These are phyloP conservation scores for Amazona guildingii DNA, from an alignment of 2,113 vertebrate species.

Conservation along the genomic window DNA sequence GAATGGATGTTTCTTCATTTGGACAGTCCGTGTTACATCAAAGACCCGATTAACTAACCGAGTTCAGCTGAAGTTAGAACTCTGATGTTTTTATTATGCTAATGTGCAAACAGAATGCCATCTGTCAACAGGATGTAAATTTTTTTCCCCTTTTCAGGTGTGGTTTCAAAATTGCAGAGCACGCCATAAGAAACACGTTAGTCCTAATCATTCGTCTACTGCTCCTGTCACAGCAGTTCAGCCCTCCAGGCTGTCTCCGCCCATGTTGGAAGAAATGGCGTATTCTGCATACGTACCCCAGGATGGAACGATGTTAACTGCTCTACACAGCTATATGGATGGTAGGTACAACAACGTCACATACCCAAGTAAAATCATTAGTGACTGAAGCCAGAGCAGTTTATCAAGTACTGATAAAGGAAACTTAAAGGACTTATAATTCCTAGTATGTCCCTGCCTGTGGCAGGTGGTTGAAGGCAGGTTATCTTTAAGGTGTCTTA, in stretches of 20 bases:
- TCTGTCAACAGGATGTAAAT: neutral
- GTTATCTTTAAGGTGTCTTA: neutral
- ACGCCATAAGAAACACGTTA: constrained; percentile 95
- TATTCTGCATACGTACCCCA: constrained; percentile 87
- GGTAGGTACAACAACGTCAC: constrained; percentile 74
- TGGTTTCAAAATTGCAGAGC: constrained; percentile 98
- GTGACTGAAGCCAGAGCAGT: neutral
- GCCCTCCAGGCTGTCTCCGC: constrained; percentile 83
- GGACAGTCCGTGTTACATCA: neutral
- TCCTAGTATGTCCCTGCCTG: neutral
- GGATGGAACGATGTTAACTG: constrained; percentile 87
- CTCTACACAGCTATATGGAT: constrained; percentile 92
- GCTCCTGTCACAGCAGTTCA: constrained; percentile 82
- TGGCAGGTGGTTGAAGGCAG: neutral
- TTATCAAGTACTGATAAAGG: neutral
- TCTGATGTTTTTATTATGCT: neutral
- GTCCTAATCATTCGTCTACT: constrained; percentile 85
- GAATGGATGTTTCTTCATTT: neutral
- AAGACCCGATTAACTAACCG: neutral
- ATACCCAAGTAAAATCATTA: neutral
- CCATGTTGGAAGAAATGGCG: constrained; percentile 88
- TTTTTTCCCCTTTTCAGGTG: constrained; percentile 74
- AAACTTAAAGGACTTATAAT: neutral
- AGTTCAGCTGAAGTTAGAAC: neutral
- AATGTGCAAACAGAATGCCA: neutral